Base-by-base conservation (phyloP, 2,888 invertebrate genomes). In the Pristionchus fissidentatus region DNA sequence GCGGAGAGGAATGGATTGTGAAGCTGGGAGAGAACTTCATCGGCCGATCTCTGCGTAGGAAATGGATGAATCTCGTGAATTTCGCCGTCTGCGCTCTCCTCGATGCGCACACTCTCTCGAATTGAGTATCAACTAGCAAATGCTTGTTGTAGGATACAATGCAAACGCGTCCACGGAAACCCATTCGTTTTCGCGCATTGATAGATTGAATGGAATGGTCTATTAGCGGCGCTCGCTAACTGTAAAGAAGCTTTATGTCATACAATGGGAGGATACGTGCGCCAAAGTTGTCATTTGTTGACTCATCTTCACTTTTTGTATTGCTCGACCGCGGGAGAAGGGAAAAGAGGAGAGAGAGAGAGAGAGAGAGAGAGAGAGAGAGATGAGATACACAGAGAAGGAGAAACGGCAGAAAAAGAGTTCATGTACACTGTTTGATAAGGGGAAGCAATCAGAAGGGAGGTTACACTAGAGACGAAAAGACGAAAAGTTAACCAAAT, bases 31-130 rank as follows among this genome's bases (percentile, higher is more conserved):
- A 90, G 85, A 57, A 89, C 84, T 83, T 91, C 91, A 83, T 91
- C 90, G 43, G 90, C 87, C 35, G 88, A 88, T 38, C 91, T 88
- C 91, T 91, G 86, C 62, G 90, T 89, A 15, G 38, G 19, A 38
- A 19, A 29, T 29, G 15, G 5, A 60, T 15, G 60, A 60, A n/a
- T n/a, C n/a, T n/a, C n/a, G n/a, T n/a, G n/a, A n/a, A n/a, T 29
- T 60, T 32, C 13, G 60, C 32, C 60, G 32, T 60, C 8, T n/a
- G n/a, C n/a, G 32, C 60, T 60, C 60, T 60, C 60, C 29, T 60
- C 60, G 8, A 29, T 60, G 26, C 60, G 32, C 60, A 60, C 60
- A 60, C 32, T 60, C 60, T 15, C 60, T 60, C 60, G 26, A 41
- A 32, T 3, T 7, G 35, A 80, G 55, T 57, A 22, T 29, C 26